A percentile compares a stretch with the other conserved stretches of the same genome.
Conservation (phyloP, 2,797 vertebrate species). For the Silurus lanzhouensis region DNA sequence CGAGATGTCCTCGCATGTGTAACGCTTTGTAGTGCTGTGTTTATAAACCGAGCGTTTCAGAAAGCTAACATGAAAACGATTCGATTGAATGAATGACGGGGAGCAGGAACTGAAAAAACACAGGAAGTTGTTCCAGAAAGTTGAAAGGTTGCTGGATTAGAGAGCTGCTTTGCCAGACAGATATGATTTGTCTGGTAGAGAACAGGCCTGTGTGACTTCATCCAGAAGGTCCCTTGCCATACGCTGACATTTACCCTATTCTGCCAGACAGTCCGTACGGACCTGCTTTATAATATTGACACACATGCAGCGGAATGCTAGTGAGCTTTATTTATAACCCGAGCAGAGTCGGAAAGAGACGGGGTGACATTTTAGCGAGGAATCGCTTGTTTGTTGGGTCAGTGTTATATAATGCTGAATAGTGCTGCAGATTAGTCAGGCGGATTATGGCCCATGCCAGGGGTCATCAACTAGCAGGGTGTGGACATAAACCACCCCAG, state of each 20-base stretch:
- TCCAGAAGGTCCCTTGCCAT: constrained; percentile 24
- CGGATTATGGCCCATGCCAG: neutral
- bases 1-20: neutral
- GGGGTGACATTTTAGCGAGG: constrained; percentile 21
- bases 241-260: constrained; percentile 44
- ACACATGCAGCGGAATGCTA: constrained; percentile 28
- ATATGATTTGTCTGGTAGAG: constrained; percentile 33
- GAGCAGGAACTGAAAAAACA: neutral
- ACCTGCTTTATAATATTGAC: constrained; percentile 34
- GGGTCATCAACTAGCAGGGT: neutral
- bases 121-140: neutral
- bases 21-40: constrained; percentile 15
- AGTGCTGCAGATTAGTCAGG: neutral
- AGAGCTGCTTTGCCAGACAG: constrained; percentile 26
- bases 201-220: constrained; percentile 27
- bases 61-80: constrained; percentile 15
- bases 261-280: constrained; percentile 19
- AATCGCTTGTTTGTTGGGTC: neutral
- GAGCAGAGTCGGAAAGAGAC: constrained; percentile 10
- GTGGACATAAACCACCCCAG: no score
- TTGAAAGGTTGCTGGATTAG: constrained; percentile 43
- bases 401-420: neutral
- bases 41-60: constrained; percentile 4
- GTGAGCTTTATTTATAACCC: constrained; percentile 39
- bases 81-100: neutral